These are phyloP conservation scores for Tromatobia lineatoria DNA, from an alignment of 2,888 invertebrate genomes.

Conservation along the genomic window DNA sequence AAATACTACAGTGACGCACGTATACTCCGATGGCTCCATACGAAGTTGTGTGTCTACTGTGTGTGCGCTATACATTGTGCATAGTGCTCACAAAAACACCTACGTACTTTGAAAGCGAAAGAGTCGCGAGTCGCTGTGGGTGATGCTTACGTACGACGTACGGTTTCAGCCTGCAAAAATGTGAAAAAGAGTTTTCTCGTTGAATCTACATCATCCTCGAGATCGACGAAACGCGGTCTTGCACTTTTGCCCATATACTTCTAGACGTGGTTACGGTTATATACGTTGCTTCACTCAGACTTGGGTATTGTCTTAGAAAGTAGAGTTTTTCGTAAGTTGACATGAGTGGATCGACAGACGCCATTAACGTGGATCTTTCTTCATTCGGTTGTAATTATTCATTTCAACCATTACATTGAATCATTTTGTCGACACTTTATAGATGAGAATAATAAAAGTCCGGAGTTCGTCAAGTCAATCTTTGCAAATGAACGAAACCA, in stretches of 20 bases:
- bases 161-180: conserved; percentile 40
- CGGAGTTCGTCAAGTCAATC: too few species aligned
- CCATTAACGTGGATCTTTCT: too few species aligned
- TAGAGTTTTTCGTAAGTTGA: neutral
- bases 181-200: conserved; percentile 46
- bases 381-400: too few species aligned
- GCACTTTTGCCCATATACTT: conserved; percentile 37
- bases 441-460: too few species aligned
- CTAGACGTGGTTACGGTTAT: conserved; percentile 9
- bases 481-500: too few species aligned
- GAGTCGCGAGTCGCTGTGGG: conserved; percentile 29
- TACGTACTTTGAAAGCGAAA: conserved; percentile 27
- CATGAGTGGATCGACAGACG: too few species aligned
- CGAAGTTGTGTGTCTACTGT: neutral
- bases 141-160: conserved; percentile 17
- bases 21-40: neutral
- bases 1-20: conserved; percentile 24
- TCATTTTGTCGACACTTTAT: too few species aligned
- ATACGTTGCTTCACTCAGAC: conserved; percentile 28
- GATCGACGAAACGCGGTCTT: conserved; percentile 44
- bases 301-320: conserved; percentile 22
- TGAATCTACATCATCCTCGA: conserved; percentile 47
- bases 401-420: too few species aligned
- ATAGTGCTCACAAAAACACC: neutral
- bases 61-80: too few species aligned